phyloP scores from a whole-genome alignment of 2,888 invertebrate species.

The Euzophera pinguis region DNA sequence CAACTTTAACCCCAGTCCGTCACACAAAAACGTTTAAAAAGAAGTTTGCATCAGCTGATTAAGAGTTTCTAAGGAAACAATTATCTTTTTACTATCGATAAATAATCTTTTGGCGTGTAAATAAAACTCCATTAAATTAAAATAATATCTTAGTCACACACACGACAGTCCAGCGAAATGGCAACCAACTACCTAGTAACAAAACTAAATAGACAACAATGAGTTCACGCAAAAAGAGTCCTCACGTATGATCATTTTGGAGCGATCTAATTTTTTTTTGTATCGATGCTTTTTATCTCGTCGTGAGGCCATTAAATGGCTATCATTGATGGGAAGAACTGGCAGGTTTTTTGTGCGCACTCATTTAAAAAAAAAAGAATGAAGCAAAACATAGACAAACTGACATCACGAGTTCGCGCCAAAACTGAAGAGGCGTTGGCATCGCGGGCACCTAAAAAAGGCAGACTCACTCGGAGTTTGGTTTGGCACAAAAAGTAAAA shows the following conservation, averaged over 20 bases:
- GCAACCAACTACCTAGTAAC: conserved; percentile 21
- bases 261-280: conserved; percentile 40
- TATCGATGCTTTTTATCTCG: conserved; percentile 32
- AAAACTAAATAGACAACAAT: conserved; percentile 29
- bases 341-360: conserved; percentile 31
- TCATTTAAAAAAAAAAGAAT: conserved; percentile 33
- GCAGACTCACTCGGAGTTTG: conserved; percentile 15
- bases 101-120: no score
- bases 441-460: conserved; percentile 26
- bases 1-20: no score
- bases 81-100: no score
- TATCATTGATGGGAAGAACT: conserved; percentile 52
- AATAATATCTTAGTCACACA: background rate
- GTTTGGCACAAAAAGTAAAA: conserved; percentile 18
- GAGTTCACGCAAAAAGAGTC: conserved; percentile 28
- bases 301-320: conserved; percentile 50
- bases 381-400: conserved; percentile 40
- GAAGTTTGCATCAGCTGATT: no score
- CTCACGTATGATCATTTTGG: conserved; percentile 36
- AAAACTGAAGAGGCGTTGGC: conserved; percentile 39
- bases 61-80: no score
- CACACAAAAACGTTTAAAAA: no score
- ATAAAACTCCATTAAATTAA: no score
- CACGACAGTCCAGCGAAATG: conserved; percentile 17
- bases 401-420: conserved; percentile 44